phyloP scores from a whole-genome alignment of 2,888 invertebrate species.

The Pelosia muscerda region DNA sequence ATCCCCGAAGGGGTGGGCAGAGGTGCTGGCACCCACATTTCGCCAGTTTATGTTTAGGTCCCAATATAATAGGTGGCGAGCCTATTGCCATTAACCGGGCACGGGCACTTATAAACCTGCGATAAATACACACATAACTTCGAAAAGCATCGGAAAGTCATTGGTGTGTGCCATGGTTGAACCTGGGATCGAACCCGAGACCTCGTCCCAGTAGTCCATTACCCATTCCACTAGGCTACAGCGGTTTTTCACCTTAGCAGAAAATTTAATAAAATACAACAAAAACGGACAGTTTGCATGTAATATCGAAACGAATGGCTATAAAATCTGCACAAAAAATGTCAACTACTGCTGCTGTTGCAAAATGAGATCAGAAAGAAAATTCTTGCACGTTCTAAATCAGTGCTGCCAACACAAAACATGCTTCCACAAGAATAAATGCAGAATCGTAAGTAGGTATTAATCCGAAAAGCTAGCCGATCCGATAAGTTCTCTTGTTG shows the following conservation, averaged over 20 bases:
- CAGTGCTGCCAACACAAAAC: constrained; percentile 37
- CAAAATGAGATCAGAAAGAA: constrained; percentile 24
- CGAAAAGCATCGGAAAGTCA: too few relatives aligned
- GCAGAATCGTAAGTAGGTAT: constrained; percentile 60
- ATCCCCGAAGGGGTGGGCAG: too few relatives aligned
- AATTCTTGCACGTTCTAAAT: constrained; percentile 28
- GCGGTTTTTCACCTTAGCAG: neutral
- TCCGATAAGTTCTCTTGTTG: constrained; percentile 60
- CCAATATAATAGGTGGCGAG: too few relatives aligned
- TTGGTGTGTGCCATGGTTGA: too few relatives aligned
- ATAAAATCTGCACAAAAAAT: constrained; percentile 7
- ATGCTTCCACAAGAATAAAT: constrained; percentile 40
- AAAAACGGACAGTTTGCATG: neutral
- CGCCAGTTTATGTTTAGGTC: too few relatives aligned
- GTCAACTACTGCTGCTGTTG: neutral
- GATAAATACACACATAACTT: too few relatives aligned
- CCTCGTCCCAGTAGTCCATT: too few relatives aligned
- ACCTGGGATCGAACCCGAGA: too few relatives aligned
- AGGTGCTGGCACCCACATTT: too few relatives aligned
- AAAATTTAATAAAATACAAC: neutral
- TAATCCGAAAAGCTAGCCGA: constrained; percentile 65
- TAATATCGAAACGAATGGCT: neutral
- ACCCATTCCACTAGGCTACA: too few relatives aligned
- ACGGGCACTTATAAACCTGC: too few relatives aligned
- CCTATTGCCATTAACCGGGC: too few relatives aligned